Base-by-base conservation (phyloP, 2,113 vertebrate species). In the Urocolius indicus region DNA sequence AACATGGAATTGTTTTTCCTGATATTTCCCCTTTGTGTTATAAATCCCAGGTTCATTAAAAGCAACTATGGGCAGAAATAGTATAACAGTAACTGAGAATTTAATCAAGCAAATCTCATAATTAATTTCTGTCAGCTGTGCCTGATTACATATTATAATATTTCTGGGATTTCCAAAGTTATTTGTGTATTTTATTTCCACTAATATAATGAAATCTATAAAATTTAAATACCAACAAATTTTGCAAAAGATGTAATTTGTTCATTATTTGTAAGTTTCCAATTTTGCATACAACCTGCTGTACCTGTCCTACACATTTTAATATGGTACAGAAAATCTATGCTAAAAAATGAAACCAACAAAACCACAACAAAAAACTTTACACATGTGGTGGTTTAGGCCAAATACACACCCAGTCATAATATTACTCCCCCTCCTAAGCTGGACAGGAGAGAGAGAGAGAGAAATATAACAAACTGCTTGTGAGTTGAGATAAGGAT, bases 281-380 rank as follows among this genome's bases (percentile, higher is more conserved):
- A 67, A 13, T 74, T 86, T 80, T 22, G 5, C 17, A 38, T 32
- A 23, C 2, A 75, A 52, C 2, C 0, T 1, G 1, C 16, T 52
- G 17, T 41, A 26, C 17, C 11, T 58, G 1, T 1, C 16, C 8
- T 26, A 46, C 22, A 29, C 5, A 73, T 62, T 77, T 57, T 14
- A 38, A 78, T 54, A 77, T 11, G 3, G 7, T 77, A 34, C 6
- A 36, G 36, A 84, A 62, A 78, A 51, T 14, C 16, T 67, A 17
- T 4, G 18, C 21, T 26, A 18, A 65, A 69, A 43, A 59, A n/a
- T 1, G 10, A 65, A 80, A 34, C 1, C 5, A 69, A 30, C 5
- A 45, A 55, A 66, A 61, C 5, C 13, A 10, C 7, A 51, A 22
- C 9, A 45, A 9, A 61, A 84, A 48, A 41, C 38, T 41, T 41